Percentiles rank a stretch among this genome's conserved stretches.
Conservation (phyloP, 2,888 invertebrate genomes). For the Timandra comae region DNA sequence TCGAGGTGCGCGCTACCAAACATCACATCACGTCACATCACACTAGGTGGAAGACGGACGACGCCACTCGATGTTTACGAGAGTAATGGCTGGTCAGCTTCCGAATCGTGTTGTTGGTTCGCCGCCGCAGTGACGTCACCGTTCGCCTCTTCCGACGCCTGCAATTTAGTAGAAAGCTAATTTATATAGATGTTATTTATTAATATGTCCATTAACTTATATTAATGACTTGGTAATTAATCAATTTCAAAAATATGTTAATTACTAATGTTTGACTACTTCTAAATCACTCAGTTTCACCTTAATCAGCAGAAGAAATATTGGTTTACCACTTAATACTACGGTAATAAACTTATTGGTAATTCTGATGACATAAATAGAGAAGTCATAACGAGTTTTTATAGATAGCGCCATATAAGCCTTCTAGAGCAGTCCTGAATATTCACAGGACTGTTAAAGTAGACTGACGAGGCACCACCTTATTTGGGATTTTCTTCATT, state of each 20-base stretch:
- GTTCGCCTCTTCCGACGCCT: background rate
- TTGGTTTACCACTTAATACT: too few relatives aligned
- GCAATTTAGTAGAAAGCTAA: background rate
- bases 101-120: background rate
- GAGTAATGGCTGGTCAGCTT: background rate
- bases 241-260: background rate
- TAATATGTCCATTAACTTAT: too few relatives aligned
- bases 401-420: slow-evolving; percentile 34
- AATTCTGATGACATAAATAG: too few relatives aligned
- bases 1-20: slow-evolving; percentile 8
- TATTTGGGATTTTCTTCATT: background rate
- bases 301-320: too few relatives aligned
- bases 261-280: too few relatives aligned
- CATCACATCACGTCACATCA: slow-evolving; percentile 1
- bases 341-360: too few relatives aligned
- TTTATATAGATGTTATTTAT: background rate
- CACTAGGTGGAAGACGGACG: background rate
- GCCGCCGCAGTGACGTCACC: background rate
- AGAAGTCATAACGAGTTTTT: too few relatives aligned
- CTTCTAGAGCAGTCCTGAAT: slow-evolving; percentile 26
- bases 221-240: background rate
- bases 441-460: slow-evolving; percentile 65
- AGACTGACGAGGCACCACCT: slow-evolving; percentile 50
- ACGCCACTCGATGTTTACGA: background rate
- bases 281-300: too few relatives aligned